A percentile compares a stretch with the other conserved stretches of the same genome.
phyloP scores from a whole-genome alignment of 2,888 invertebrate genomes.

The Ecdyonurus torrentis region DNA sequence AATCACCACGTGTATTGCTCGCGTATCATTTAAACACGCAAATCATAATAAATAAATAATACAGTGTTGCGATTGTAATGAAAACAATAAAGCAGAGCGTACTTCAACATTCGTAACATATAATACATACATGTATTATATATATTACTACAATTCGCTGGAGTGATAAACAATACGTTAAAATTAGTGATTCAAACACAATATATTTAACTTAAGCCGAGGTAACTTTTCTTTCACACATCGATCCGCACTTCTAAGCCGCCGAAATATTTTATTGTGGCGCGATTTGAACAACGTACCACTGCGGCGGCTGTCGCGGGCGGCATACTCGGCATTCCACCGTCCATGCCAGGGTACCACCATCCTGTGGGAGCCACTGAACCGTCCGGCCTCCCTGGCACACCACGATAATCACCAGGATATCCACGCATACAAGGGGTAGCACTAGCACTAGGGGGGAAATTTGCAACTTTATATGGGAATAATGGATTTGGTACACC shows the following conservation, averaged over 20 bases:
- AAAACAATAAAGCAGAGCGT: too few relatives aligned
- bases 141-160: too few relatives aligned
- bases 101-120: too few relatives aligned
- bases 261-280: background rate
- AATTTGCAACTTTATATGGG: slow-evolving; percentile 4
- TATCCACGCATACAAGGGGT: slow-evolving; percentile 11
- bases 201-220: too few relatives aligned
- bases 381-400: slow-evolving; percentile 6
- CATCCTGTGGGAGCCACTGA: slow-evolving; percentile 12
- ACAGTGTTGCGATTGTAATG: too few relatives aligned
- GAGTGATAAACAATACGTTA: too few relatives aligned
- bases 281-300: slow-evolving; percentile 11
- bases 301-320: slow-evolving; percentile 9
- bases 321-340: slow-evolving; percentile 13
- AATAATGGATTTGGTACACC: background rate
- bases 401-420: slow-evolving; percentile 5
- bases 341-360: slow-evolving; percentile 14
- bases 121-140: too few relatives aligned
- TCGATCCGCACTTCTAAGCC: background rate
- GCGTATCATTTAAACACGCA: background rate
- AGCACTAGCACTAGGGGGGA: slow-evolving; percentile 3
- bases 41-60: too few relatives aligned
- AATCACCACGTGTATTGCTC: background rate
- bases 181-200: too few relatives aligned
- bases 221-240: background rate